phyloP scores from a whole-genome alignment of 2,113 vertebrate genomes.

The Xenopus laevis region DNA sequence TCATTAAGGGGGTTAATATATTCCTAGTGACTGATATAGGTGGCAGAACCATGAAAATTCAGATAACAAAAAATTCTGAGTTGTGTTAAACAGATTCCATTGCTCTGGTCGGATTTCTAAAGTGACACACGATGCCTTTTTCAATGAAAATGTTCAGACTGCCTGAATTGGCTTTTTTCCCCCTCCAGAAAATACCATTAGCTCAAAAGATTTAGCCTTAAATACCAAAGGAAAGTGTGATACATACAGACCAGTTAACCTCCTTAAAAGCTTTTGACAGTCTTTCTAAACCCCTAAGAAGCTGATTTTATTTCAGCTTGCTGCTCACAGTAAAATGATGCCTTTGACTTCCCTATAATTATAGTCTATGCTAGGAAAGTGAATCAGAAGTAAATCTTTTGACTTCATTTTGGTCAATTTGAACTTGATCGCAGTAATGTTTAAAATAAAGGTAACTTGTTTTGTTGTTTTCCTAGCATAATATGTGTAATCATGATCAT shows the following conservation, averaged over 20 bases:
- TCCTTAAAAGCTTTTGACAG: conserved; percentile 37
- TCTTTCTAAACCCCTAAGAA: conserved; percentile 16
- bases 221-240: conserved; percentile 30
- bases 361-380: conserved; percentile 22
- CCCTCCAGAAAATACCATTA: conserved; percentile 38
- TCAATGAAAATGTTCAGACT: conserved; percentile 12
- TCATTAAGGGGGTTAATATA: conserved; percentile 24
- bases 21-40: conserved; percentile 18
- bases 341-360: conserved; percentile 40
- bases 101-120: conserved; percentile 36
- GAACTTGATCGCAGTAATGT: conserved; percentile 15
- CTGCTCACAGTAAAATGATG: conserved; percentile 41
- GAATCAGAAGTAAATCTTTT: conserved; percentile 24
- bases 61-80: conserved; percentile 15
- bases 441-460: conserved; percentile 23
- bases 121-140: conserved; percentile 21
- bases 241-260: conserved; percentile 24
- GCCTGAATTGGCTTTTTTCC: conserved; percentile 41
- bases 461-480: conserved; percentile 11
- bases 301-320: conserved; percentile 38
- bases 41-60: conserved; percentile 8
- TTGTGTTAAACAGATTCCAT: conserved; percentile 38
- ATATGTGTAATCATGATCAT: no score
- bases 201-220: conserved; percentile 44
- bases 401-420: conserved; percentile 17